Conservation (phyloP, 2,797 vertebrate species). For the Erethizon dorsatum region DNA sequence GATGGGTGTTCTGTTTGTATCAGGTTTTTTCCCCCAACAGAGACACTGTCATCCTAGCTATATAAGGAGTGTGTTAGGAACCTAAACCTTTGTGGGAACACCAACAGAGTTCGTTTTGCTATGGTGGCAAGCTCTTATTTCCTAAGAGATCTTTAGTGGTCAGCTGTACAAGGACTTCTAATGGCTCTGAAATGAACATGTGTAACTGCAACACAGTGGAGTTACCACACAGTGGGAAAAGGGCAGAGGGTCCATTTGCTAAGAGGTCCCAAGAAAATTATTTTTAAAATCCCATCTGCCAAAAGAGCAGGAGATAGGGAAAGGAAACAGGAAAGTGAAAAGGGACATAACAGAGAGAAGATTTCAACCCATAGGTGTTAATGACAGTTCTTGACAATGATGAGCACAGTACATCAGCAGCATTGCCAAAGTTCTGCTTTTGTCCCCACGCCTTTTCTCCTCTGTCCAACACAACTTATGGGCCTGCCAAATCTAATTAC, state of each 20-base stretch:
- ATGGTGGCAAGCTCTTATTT: slow-evolving; percentile 52
- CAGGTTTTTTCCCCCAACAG: background rate
- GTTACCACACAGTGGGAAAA: background rate
- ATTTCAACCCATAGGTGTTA: background rate
- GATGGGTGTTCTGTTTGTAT: background rate
- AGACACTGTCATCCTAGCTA: background rate
- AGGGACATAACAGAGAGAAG: background rate
- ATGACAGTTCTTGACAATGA: background rate
- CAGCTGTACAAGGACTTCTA: background rate
- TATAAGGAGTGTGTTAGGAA: background rate
- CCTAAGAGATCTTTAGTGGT: slow-evolving; percentile 38
- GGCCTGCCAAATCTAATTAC: background rate
- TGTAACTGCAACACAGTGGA: background rate
- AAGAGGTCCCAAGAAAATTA: slow-evolving; percentile 38
- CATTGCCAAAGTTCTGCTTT: background rate
- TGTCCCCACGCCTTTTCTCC: background rate
- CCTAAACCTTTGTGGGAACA: slow-evolving; percentile 32
- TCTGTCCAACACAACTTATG: background rate
- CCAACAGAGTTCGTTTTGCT: background rate
- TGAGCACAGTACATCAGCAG: background rate
- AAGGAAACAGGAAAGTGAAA: background rate
- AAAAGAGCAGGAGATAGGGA: background rate
- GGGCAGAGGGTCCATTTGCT: background rate
- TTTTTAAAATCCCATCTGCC: background rate
- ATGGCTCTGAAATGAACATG: slow-evolving; percentile 57